Evolutionary conservation across 2,797 vertebrate species (phyloP).

Genomic region (Clarias pachynema): DNA sequence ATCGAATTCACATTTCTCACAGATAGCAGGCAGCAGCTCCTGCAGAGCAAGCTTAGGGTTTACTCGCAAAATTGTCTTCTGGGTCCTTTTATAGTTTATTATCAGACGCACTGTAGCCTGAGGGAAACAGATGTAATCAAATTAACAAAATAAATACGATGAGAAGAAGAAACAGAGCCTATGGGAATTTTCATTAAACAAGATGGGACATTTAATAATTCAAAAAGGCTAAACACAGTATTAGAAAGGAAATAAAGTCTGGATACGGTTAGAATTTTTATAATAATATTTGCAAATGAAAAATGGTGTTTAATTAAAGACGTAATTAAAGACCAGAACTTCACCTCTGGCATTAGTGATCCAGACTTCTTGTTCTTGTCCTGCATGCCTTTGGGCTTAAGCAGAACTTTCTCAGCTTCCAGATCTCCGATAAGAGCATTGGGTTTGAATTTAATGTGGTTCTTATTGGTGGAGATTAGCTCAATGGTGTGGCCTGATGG

Average conservation of each 20-base stretch:
- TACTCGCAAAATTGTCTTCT: constrained; percentile 93
- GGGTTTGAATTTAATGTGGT: constrained; percentile 90
- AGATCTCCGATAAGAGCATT: constrained; percentile 89
- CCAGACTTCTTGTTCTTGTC: constrained; percentile 84
- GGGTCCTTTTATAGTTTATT: constrained; percentile 93
- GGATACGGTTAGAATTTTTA: neutral
- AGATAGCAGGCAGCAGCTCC: constrained; percentile 83
- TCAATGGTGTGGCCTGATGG: constrained; percentile 92
- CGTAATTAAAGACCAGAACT: neutral
- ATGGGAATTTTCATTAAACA: constrained; percentile 18
- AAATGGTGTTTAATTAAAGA: neutral
- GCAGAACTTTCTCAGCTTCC: constrained; percentile 87
- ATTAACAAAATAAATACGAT: neutral
- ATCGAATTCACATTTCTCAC: constrained; percentile 96
- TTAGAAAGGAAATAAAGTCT: neutral
- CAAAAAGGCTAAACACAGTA: neutral
- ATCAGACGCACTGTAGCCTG: constrained; percentile 95
- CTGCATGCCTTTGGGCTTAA: constrained; percentile 87
- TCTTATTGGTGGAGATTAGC: constrained; percentile 84
- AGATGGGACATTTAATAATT: constrained; percentile 8
- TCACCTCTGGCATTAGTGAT: constrained; percentile 91
- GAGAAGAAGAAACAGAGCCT: constrained; percentile 14
- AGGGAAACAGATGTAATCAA: constrained; percentile 38
- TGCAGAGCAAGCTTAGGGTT: constrained; percentile 84
- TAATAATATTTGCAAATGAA: neutral